These are phyloP conservation scores for Mormoops blainvillei DNA, from an alignment of 2,113 vertebrate species.

Conservation along the genomic window DNA sequence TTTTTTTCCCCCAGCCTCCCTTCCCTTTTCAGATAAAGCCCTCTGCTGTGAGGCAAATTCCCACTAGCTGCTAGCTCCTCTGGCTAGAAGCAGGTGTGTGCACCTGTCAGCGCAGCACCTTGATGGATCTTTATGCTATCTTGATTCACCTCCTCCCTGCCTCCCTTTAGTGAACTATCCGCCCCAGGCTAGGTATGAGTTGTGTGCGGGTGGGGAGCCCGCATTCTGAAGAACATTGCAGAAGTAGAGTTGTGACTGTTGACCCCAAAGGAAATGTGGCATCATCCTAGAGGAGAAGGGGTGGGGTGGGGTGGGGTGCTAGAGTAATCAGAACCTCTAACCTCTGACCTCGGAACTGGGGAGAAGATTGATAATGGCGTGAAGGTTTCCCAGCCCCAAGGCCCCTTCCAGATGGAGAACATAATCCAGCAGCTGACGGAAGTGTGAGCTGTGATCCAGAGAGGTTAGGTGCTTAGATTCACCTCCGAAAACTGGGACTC, in stretches of 20 bases:
- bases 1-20: not conserved
- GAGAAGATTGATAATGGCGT: not conserved
- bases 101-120: slow-evolving; percentile 42
- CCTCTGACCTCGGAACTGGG: slow-evolving; percentile 33
- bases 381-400: not conserved
- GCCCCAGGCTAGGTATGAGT: slow-evolving; percentile 30
- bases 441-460: not conserved
- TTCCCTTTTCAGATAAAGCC: slow-evolving; percentile 4
- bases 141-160: slow-evolving; percentile 13
- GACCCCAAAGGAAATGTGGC: not conserved
- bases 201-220: not conserved
- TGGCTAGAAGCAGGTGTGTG: slow-evolving; percentile 49
- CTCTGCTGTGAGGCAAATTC: not conserved
- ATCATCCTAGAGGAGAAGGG: not conserved
- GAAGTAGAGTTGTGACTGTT: not conserved
- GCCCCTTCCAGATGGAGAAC: not conserved
- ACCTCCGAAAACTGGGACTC: not conserved
- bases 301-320: not conserved
- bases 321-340: not conserved
- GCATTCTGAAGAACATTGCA: not conserved
- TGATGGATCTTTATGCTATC: slow-evolving; percentile 59
- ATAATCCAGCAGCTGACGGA: not conserved
- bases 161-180: not conserved
- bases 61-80: not conserved
- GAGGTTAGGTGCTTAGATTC: not conserved